These are phyloP conservation scores for Labrus mixtus DNA, from an alignment of 2,113 vertebrate genomes.

Conservation along the genomic window DNA sequence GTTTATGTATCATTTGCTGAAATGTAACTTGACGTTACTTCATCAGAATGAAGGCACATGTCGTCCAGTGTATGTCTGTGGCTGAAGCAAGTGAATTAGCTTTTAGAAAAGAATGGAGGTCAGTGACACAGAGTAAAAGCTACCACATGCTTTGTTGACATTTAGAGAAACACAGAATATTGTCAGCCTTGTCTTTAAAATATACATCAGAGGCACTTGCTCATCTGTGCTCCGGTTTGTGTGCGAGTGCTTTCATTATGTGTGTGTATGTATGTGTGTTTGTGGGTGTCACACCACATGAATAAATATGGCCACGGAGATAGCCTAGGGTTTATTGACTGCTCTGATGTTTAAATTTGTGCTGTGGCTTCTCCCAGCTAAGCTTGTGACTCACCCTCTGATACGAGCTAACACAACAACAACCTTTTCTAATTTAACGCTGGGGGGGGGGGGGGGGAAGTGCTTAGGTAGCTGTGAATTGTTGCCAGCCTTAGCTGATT, in stretches of 20 bases:
- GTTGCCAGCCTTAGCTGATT: constrained; percentile 47
- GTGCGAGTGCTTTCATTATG: constrained; percentile 18
- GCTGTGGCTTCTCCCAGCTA: constrained; percentile 50
- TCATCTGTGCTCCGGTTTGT: constrained; percentile 39
- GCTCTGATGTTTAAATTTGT: constrained; percentile 72
- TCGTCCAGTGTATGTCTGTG: background rate
- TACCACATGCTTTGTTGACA: constrained; percentile 15
- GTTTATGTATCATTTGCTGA: background rate
- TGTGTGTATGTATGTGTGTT: constrained; percentile 31
- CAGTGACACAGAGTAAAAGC: background rate
- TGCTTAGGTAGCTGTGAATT: constrained; percentile 62
- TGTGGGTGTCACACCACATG: constrained; percentile 63
- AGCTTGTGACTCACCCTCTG: constrained; percentile 68
- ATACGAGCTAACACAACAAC: constrained; percentile 63
- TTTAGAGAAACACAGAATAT: constrained; percentile 19
- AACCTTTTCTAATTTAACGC: constrained; percentile 59
- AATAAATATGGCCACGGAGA: constrained; percentile 71
- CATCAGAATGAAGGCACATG: background rate
- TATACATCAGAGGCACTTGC: constrained; percentile 14
- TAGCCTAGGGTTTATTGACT: constrained; percentile 75
- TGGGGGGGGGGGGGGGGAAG: constrained; percentile 6
- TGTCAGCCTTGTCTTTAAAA: background rate
- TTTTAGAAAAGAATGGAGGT: background rate
- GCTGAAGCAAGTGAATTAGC: background rate
- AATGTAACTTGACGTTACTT: background rate